These are phyloP conservation scores for Vanacampus margaritifer DNA, from an alignment of 2,113 vertebrate species.

Conservation along the genomic window DNA sequence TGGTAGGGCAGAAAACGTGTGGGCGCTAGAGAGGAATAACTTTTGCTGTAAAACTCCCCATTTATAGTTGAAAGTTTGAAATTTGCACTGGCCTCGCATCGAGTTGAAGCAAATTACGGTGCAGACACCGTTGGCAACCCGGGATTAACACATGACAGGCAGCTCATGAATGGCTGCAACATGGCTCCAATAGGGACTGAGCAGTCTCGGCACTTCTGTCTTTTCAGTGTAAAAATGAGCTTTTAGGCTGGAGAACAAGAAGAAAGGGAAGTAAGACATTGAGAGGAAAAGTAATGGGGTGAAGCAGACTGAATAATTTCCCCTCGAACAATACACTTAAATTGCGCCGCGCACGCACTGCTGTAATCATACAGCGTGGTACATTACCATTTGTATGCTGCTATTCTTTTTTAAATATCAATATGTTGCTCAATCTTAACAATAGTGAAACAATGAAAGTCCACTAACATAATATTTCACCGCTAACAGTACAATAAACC, in stretches of 20 bases:
- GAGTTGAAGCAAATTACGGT: not conserved
- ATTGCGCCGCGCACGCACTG: not conserved
- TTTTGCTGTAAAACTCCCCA: not conserved
- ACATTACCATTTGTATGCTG: constrained; percentile 46
- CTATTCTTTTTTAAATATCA: no score
- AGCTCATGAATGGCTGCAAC: not conserved
- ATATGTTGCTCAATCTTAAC: no score
- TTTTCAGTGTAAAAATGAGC: not conserved
- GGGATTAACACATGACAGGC: constrained; percentile 4
- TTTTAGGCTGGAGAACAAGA: not conserved
- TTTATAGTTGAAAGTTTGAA: not conserved
- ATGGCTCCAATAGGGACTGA: not conserved
- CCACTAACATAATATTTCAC: not conserved
- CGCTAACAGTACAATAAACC: not conserved
- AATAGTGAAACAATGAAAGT: not conserved
- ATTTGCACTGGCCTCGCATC: not conserved
- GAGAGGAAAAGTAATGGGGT: not conserved
- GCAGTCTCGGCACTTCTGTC: not conserved
- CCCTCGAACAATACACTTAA: not conserved
- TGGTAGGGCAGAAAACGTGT: not conserved
- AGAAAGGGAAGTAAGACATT: not conserved
- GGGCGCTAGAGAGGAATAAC: not conserved
- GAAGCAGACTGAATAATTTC: constrained; percentile 15
- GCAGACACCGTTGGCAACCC: not conserved
- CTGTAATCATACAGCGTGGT: constrained; percentile 16